Base-by-base conservation (phyloP, 2,797 vertebrate species). In the Syngnathus acus region DNA sequence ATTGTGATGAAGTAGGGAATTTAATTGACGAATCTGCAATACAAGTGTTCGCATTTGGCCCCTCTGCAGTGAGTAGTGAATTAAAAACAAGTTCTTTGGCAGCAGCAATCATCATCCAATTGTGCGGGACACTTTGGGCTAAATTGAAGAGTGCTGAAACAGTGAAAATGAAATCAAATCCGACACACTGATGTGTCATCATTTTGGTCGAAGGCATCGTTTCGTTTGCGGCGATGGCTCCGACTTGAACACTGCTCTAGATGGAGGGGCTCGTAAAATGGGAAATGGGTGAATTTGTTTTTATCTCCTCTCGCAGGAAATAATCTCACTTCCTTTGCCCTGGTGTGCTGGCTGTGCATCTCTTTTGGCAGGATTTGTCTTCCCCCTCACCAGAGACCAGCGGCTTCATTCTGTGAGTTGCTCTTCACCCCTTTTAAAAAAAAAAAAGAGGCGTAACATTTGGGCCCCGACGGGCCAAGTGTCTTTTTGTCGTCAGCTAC, bases 271-370 rank as follows among this genome's bases (percentile, higher is more conserved):
- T 45, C 14, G 21, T 17, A 42, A 62, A 45, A 62, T 37, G 42
- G 7, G 21, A 62, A 62, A 62, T 26, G 40, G 42, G 21, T 47
- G 42, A 45, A 47, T 62, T 62, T 26, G 7, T 62, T 62, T 62
- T 47, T 26, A 45, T 62, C 60, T 62, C 21, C 60, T 45, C 40
- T 62, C 13, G 60, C 60, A 62, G 60, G 60, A 62, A 62, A 47
- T 62, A 26, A 45, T 62, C 60, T 62, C 6, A 4, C 40, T 26
- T 62, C n/a, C 39, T 42, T 42, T 7, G 39, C n/a, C 40, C 59
- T 14, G n/a, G 10, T 61, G 11, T 43, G 59, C 39, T 43, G 39
- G 59, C 59, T 40, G 21, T 47, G 60, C 39, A n/a, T 45, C 60
- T 47, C 60, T 47, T 21, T 62, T 62, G 60, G 42, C 60, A 47